These are phyloP conservation scores for Tachuris rubrigastra DNA, from an alignment of 2,113 vertebrate species.

Conservation along the genomic window DNA sequence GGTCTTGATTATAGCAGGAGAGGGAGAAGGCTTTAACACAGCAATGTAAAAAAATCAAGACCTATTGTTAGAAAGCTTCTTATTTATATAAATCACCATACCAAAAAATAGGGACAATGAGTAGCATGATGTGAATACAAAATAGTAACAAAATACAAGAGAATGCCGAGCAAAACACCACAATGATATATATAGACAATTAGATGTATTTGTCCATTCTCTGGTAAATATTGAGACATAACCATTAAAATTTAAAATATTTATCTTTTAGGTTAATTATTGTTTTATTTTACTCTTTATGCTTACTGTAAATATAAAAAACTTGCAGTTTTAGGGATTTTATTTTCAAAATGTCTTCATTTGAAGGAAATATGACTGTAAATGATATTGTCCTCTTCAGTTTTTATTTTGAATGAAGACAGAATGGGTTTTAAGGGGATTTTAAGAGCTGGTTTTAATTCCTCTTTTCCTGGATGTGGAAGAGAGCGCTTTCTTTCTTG, in stretches of 20 bases:
- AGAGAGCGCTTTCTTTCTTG: neutral
- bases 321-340: neutral
- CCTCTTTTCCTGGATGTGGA: neutral
- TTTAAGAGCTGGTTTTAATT: neutral
- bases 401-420: neutral
- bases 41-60: neutral
- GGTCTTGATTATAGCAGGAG: neutral
- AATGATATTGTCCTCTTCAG: neutral
- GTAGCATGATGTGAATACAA: neutral
- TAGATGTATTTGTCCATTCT: neutral
- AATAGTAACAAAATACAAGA: neutral
- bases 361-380: neutral
- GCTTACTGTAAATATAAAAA: neutral
- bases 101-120: neutral
- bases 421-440: neutral
- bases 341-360: neutral
- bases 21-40: neutral
- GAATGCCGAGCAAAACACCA: neutral
- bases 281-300: neutral
- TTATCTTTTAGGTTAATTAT: neutral
- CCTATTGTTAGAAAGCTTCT: neutral
- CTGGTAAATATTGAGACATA: neutral
- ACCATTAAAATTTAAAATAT: neutral
- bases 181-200: neutral
- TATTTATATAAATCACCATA: neutral